Evolutionary conservation across 2,888 invertebrate species (phyloP).

Genomic region (Leucozona laternaria): DNA sequence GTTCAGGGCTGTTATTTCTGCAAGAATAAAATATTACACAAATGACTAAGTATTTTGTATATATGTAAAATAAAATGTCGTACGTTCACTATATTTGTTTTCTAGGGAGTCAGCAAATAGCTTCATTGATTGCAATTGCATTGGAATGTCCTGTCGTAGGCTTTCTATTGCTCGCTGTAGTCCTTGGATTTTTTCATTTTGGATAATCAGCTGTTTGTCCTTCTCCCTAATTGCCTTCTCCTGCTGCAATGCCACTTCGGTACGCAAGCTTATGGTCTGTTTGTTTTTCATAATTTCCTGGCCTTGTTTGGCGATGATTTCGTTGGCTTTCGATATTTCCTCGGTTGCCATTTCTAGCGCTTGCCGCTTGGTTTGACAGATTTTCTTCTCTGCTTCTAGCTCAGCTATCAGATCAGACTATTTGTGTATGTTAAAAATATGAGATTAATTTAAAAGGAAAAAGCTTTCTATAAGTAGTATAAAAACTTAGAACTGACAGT

Average conservation of each 20-base stretch:
- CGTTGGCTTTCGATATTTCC: constrained; percentile 83
- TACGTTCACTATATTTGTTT: constrained; percentile 82
- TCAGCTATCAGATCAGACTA: constrained; percentile 82
- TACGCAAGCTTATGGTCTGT: constrained; percentile 81
- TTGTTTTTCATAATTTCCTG: constrained; percentile 80
- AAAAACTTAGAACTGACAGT: no score
- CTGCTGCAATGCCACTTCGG: constrained; percentile 82
- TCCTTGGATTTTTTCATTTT: constrained; percentile 78
- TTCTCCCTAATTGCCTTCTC: constrained; percentile 81
- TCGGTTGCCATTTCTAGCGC: constrained; percentile 83
- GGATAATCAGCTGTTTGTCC: constrained; percentile 78
- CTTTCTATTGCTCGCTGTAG: constrained; percentile 78
- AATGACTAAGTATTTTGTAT: neutral
- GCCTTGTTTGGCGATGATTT: constrained; percentile 82
- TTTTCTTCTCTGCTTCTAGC: constrained; percentile 82
- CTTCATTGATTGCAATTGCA: constrained; percentile 81
- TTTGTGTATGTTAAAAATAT: neutral
- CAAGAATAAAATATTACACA: constrained; percentile 38
- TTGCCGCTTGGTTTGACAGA: constrained; percentile 82
- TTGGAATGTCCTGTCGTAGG: constrained; percentile 80
- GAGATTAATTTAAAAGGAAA: neutral
- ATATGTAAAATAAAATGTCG: no score
- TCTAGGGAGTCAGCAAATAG: constrained; percentile 80
- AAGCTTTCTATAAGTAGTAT: no score
- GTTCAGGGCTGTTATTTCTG: constrained; percentile 78